A percentile compares a stretch with the other conserved stretches of the same genome.
Evolutionary conservation across 2,888 invertebrate genomes (phyloP).

Genomic region (Pristionchus japonicus): DNA sequence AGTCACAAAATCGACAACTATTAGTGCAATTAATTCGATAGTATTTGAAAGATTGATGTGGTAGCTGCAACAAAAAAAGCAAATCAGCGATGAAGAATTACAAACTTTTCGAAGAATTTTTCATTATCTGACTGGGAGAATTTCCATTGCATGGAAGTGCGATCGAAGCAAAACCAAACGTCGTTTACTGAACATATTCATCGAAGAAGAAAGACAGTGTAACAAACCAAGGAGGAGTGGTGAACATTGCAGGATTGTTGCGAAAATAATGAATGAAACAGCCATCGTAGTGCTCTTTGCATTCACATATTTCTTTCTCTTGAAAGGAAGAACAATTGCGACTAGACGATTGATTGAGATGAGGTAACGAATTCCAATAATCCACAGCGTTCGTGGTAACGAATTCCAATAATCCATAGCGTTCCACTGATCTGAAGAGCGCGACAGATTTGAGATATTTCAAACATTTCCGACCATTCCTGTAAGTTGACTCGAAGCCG

Average conservation of each 20-base stretch:
- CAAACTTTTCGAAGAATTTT: not conserved
- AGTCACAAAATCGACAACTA: not conserved
- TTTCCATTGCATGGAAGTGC: not conserved
- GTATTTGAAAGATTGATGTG: not conserved
- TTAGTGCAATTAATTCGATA: not conserved
- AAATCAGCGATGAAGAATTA: not conserved
- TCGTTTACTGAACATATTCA: not conserved
- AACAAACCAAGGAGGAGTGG: not conserved
- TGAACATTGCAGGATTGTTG: not conserved
- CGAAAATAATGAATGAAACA: not conserved
- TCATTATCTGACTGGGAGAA: not conserved
- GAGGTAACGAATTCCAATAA: not conserved
- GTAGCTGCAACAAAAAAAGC: not conserved
- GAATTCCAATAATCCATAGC: not conserved
- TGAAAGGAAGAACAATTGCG: not conserved
- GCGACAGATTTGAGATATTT: not conserved
- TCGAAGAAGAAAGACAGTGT: not conserved
- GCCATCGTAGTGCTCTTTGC: not conserved
- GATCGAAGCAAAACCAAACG: not conserved
- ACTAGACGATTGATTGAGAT: not conserved
- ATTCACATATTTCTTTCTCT: not conserved
- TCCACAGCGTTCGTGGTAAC: not conserved
- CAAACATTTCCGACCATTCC: not conserved
- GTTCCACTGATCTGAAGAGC: not conserved
- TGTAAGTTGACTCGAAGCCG: not conserved